A percentile compares a stretch with the other conserved stretches of the same genome.
Conservation (phyloP, 2,797 vertebrate genomes). For the Lepilemur ruficaudatus region DNA sequence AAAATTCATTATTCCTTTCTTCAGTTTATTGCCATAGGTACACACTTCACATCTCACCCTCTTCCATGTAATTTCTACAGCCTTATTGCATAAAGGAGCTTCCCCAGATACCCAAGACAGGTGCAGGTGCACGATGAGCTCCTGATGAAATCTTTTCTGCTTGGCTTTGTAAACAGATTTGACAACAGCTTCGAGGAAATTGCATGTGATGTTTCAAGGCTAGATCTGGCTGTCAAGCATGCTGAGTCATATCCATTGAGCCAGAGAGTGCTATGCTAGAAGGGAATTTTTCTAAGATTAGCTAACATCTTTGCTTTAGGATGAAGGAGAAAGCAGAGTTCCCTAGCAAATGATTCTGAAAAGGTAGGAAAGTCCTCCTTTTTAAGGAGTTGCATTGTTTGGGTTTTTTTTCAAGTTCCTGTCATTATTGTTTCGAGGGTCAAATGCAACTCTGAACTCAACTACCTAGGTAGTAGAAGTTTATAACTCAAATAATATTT, state of each 20-base stretch:
- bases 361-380: not conserved
- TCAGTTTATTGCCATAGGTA: not conserved
- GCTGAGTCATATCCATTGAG: slow-evolving; percentile 58
- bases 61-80: not conserved
- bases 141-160: slow-evolving; percentile 41
- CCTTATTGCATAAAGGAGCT: not conserved
- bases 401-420: not conserved
- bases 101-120: slow-evolving; percentile 1
- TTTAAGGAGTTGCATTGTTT: not conserved
- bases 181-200: slow-evolving; percentile 68
- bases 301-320: slow-evolving; percentile 10
- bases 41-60: not conserved
- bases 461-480: not conserved
- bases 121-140: slow-evolving; percentile 29
- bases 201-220: slow-evolving; percentile 59
- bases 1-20: not conserved
- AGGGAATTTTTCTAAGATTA: slow-evolving; percentile 47
- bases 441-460: not conserved
- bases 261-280: not conserved
- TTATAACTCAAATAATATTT: not conserved
- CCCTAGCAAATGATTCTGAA: not conserved
- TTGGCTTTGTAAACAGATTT: slow-evolving; percentile 61
- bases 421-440: not conserved
- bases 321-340: slow-evolving; percentile 21
- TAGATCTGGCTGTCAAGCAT: slow-evolving; percentile 37